Evolutionary conservation across 2,888 invertebrate genomes (phyloP).

Genomic region (Caenorhabditis uteleia): DNA sequence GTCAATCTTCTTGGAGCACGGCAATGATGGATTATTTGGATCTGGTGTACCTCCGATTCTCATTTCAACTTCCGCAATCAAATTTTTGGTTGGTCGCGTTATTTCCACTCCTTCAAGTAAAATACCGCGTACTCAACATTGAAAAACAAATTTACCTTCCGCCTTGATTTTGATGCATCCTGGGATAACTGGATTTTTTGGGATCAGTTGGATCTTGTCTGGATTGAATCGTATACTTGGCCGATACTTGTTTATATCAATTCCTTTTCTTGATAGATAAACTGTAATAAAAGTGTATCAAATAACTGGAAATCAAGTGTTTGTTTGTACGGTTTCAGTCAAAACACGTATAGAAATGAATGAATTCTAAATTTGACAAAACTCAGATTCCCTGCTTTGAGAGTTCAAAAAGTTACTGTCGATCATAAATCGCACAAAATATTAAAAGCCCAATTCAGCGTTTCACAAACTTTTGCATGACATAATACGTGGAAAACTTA

Average conservation of each 20-base stretch:
- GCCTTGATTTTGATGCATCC: slow-evolving; percentile 69
- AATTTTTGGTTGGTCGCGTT: slow-evolving; percentile 52
- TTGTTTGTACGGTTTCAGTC: too few species aligned
- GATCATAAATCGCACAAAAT: too few species aligned
- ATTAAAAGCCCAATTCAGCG: too few species aligned
- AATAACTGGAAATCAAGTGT: slow-evolving; percentile 1
- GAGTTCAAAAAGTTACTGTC: too few species aligned
- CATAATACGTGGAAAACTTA: slow-evolving; percentile 35
- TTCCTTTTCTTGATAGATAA: slow-evolving; percentile 65
- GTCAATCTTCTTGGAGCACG: slow-evolving; percentile 68
- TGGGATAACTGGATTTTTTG: slow-evolving; percentile 69
- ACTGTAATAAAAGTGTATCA: slow-evolving; percentile 56
- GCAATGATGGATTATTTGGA: slow-evolving; percentile 67
- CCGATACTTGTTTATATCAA: slow-evolving; percentile 66
- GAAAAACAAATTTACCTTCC: slow-evolving; percentile 40
- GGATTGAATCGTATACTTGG: slow-evolving; percentile 68
- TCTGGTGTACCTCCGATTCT: slow-evolving; percentile 66
- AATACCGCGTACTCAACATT: not conserved
- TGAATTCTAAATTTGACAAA: too few species aligned
- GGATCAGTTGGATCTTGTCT: slow-evolving; percentile 68
- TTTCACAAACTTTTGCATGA: not conserved
- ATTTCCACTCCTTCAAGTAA: slow-evolving; percentile 27
- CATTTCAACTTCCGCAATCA: slow-evolving; percentile 69
- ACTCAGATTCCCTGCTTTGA: too few species aligned
- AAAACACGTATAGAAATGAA: too few species aligned